Evolutionary conservation across 2,888 invertebrate genomes (phyloP).

Genomic region (Agrochola litura): DNA sequence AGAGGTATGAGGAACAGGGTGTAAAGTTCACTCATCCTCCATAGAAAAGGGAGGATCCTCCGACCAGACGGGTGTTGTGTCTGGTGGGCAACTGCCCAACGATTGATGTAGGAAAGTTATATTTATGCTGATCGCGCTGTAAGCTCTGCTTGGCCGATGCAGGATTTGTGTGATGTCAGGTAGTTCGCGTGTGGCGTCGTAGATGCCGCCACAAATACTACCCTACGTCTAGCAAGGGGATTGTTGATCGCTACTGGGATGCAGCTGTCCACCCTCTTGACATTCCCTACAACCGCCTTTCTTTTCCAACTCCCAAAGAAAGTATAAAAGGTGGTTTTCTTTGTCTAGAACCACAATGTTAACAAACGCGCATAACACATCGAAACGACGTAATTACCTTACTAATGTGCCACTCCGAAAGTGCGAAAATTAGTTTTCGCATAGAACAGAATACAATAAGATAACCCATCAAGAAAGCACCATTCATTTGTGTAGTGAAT

Average conservation of each 20-base stretch:
- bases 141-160: too few relatives aligned
- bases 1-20: too few relatives aligned
- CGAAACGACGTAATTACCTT: slow-evolving; percentile 48
- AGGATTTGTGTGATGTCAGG: too few relatives aligned
- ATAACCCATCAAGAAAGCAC: slow-evolving; percentile 54
- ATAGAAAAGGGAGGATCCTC: too few relatives aligned
- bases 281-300: too few relatives aligned
- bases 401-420: slow-evolving; percentile 50
- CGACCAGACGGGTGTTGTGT: too few relatives aligned
- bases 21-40: too few relatives aligned
- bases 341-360: slow-evolving; percentile 9
- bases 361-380: slow-evolving; percentile 29
- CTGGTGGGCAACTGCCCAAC: too few relatives aligned
- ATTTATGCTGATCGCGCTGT: too few relatives aligned
- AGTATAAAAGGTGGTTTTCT: background rate
- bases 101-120: too few relatives aligned
- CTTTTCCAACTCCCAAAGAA: background rate
- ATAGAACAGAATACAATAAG: slow-evolving; percentile 62
- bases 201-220: background rate
- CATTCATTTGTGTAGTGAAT: slow-evolving; percentile 61
- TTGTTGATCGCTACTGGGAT: background rate
- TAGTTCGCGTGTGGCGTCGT: too few relatives aligned
- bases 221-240: background rate
- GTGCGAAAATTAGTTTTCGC: slow-evolving; percentile 61
- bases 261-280: background rate